Base-by-base conservation (phyloP, 2,888 invertebrate species). In the Nasonovia ribisnigri region DNA sequence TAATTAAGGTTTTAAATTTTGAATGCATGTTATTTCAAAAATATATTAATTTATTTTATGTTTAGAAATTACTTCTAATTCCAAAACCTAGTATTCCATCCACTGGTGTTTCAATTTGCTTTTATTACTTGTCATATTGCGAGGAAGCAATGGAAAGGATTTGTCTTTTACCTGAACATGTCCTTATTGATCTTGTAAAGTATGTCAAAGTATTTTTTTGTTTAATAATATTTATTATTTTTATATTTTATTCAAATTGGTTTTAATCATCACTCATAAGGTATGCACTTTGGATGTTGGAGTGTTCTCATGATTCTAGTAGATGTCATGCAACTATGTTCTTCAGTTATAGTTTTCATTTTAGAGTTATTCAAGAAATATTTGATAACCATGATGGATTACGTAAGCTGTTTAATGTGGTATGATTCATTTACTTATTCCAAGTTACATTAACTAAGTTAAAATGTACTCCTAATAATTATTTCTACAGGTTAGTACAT, bases 301-400 rank as follows among this genome's bases (percentile, higher is more conserved):
- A 99, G 95, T 98, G 99, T 95, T 99, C 99, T 0, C 98, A 99
- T 96, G 99, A 99, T 96, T 99, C 99, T 0, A 99, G 99, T n/a
- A 97, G 99, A 94, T 99, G 99, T 95, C 99, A 99, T 96, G 99
- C 99, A 4, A 98, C 99, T 51, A 99, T 99, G 99, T 99, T 99
- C 96, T 99, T 99, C 96, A 98, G 98, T 0, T 97, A 99, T 90
- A 98, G 98, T 16, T 99, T 99, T 96, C 98, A 98, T 95, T 99
- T 99, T 96, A 97, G 98, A 95, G 97, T 98, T 1, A 98, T 99
- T 95, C 96, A 99, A 20, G 98, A 99, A 95, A 97, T 99, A 95
- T 99, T 99, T 95, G 99, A 99, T 96, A 97, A 96, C n/a, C 97
- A 98, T 96, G 99, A 99, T 96, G 99, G 99, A 0, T 96, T 99